Conservation (phyloP, 2,888 invertebrate genomes). For the Xylocampa areola region DNA sequence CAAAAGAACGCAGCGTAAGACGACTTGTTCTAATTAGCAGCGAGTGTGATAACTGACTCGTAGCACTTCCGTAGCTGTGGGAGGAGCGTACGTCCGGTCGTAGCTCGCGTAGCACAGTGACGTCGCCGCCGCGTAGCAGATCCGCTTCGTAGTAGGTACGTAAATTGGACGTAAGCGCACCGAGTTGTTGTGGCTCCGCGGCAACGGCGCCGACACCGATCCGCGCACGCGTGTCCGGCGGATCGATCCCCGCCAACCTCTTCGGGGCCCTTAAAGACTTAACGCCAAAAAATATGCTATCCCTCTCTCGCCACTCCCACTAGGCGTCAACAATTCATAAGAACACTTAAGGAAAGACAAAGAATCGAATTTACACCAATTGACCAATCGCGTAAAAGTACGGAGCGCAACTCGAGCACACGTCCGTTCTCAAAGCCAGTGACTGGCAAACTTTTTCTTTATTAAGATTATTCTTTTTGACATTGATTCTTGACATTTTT, state of each 20-base stretch:
- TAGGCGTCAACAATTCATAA: background rate
- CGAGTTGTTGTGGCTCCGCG: background rate
- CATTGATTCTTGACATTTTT: no score
- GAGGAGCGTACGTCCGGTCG: no score
- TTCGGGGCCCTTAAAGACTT: background rate
- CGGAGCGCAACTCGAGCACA: no score
- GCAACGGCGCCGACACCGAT: background rate
- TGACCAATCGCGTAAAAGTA: background rate
- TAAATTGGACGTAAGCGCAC: background rate
- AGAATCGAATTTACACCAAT: constrained; percentile 1
- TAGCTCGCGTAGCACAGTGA: constrained; percentile 4
- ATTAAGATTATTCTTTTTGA: no score
- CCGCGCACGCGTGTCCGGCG: background rate
- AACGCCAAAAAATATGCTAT: no score
- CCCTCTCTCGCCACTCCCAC: background rate
- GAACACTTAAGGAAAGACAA: constrained; percentile 2
- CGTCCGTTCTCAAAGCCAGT: no score
- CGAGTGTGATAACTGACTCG: background rate
- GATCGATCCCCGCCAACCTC: constrained; percentile 5
- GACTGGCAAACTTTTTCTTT: no score
- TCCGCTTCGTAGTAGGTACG: background rate
- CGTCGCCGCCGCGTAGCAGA: background rate
- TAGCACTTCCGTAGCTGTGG: background rate
- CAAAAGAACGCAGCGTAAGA: background rate
- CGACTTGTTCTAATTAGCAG: background rate